phyloP scores from a whole-genome alignment of 2,888 invertebrate species.

The Oeneis ivallda region DNA sequence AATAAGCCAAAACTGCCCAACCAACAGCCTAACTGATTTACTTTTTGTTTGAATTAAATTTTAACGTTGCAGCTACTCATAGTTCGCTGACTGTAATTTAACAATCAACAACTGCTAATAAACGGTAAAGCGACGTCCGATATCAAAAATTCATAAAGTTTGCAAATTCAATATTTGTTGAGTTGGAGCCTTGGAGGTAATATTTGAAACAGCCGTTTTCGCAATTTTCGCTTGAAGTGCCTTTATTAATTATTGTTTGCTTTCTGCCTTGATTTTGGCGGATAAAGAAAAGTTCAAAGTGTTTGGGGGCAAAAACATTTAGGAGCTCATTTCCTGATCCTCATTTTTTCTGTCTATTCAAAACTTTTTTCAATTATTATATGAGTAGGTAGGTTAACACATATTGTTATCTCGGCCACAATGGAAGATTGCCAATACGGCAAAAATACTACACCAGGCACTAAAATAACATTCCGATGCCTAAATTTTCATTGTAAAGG shows the following conservation, averaged over 20 bases:
- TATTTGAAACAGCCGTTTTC: neutral
- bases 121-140: neutral
- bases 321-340: neutral
- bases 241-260: constrained; percentile 9
- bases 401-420: constrained; percentile 27
- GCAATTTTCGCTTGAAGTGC: constrained; percentile 4
- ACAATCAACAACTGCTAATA: neutral
- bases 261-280: neutral
- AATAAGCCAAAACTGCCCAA: too few relatives aligned
- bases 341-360: neutral
- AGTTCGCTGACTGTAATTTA: neutral
- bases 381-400: constrained; percentile 13
- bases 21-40: too few relatives aligned
- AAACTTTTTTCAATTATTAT: constrained; percentile 2
- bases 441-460: constrained; percentile 31
- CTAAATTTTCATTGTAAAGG: constrained; percentile 32
- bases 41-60: too few relatives aligned
- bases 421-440: constrained; percentile 33
- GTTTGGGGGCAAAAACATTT: constrained; percentile 1
- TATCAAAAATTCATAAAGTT: constrained; percentile 3
- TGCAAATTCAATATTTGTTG: constrained; percentile 7
- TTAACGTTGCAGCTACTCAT: too few relatives aligned
- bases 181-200: neutral
- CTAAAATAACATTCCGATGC: constrained; percentile 27
- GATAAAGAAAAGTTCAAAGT: constrained; percentile 3